A percentile compares a stretch with the other conserved stretches of the same genome.
phyloP scores from a whole-genome alignment of 2,113 vertebrate genomes.

The Scortum barcoo region DNA sequence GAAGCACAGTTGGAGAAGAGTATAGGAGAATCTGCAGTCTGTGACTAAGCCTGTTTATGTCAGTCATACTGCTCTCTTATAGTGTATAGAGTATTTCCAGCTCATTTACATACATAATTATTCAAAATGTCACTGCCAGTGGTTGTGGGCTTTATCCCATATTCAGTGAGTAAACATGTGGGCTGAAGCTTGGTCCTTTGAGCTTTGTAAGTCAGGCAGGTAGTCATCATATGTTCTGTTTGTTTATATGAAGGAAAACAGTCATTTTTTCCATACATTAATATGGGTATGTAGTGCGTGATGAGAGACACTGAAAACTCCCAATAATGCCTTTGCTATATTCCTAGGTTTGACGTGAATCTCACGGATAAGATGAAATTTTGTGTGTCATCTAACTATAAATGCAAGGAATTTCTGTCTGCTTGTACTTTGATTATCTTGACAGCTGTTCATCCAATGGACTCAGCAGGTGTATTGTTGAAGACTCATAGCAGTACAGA shows the following conservation, averaged over 20 bases:
- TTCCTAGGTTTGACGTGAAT: not conserved
- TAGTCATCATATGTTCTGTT: constrained; percentile 18
- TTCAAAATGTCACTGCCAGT: constrained; percentile 60
- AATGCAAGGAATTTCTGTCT: too few species aligned
- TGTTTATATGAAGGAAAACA: constrained; percentile 27
- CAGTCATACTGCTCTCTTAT: constrained; percentile 40
- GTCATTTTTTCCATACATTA: not conserved
- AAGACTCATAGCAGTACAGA: too few species aligned
- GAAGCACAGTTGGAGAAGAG: not conserved
- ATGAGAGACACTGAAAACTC: constrained; percentile 9
- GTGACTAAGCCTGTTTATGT: constrained; percentile 43
- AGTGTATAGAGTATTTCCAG: constrained; percentile 21
- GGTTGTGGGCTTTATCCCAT: constrained; percentile 56
- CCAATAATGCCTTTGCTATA: constrained; percentile 9
- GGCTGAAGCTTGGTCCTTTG: constrained; percentile 49
- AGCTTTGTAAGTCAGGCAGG: constrained; percentile 36
- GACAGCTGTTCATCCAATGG: too few species aligned
- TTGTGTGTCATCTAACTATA: not conserved
- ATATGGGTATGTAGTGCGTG: constrained; percentile 1
- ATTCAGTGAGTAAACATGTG: constrained; percentile 61
- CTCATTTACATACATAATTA: constrained; percentile 61
- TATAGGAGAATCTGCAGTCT: constrained; percentile 18
- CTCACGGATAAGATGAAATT: constrained; percentile 40
- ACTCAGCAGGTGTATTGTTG: too few species aligned
- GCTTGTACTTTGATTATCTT: too few species aligned